Evolutionary conservation across 2,888 invertebrate species (phyloP), one percentile per base, ranked within the genome.

Genomic region (Sclerodermus sp.): DNA sequence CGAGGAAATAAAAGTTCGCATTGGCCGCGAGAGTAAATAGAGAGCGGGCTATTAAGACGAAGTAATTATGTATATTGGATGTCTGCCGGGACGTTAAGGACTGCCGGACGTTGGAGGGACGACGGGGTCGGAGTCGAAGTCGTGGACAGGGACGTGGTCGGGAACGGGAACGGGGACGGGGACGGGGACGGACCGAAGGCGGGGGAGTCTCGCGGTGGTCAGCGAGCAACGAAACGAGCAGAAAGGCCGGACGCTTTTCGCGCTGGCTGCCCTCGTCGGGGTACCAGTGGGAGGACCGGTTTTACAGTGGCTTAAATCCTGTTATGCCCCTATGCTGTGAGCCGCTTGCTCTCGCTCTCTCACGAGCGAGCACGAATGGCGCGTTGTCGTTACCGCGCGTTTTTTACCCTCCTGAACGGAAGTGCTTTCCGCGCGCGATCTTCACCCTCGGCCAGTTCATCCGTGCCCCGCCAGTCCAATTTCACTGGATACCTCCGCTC

Each of bases 301-400:
- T 64, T 64, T 53, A 64, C 64, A 62, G 64, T 64, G 63, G 64
- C 63, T 64, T 64, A 64, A 64, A 64, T 64, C 62, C 63, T 63
- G 63, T 64, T 64, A 64, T 64, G 54, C 58, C 49, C 42, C 34
- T 34, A 34, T 12, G 34, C 10, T 12, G 51, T 38, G 55, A 60
- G 58, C 63, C 54, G 53, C 60, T 58, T 54, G 62, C 58, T 58
- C 58, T 58, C 58, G 62, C 58, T 58, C 58, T 58, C 58, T 63
- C 62, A 61, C 52, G 58, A 54, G 55, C 62, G 40, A 50, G 40
- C 34, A 14, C 18, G 41, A 32, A 18, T 40, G 34, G 32, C 40
- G 15, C 15, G 39, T 15, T 45, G 51, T 38, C 34, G 44, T 18
- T 44, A 30, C 40, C 45, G 13, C 3, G 31, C 41, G 10, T 42